Percentiles rank a stretch among this genome's conserved stretches.
These are phyloP conservation scores for Diorhabda elongata DNA, from an alignment of 1,140 invertebrate genomes.

Conservation along the genomic window DNA sequence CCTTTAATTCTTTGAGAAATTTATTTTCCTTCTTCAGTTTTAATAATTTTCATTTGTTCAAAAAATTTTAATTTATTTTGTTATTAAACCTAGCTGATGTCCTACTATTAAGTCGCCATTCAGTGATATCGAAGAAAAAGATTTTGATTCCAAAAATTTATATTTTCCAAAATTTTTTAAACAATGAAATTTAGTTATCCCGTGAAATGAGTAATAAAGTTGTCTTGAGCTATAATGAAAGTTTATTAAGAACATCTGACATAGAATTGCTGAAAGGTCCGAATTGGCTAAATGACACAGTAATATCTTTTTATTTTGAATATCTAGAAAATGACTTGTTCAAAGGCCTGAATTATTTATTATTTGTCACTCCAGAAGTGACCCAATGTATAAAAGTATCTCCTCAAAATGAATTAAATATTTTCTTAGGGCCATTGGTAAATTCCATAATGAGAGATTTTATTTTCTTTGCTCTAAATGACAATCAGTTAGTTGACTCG, in stretches of 20 bases:
- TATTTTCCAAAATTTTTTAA: not conserved
- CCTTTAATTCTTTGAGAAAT: no score
- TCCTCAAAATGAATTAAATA: constrained; percentile 56
- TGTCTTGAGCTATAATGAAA: constrained; percentile 52
- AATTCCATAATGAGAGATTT: constrained; percentile 61
- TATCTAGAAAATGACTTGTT: constrained; percentile 68
- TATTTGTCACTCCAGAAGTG: constrained; percentile 82
- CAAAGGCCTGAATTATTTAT: constrained; percentile 56
- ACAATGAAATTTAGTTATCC: not conserved
- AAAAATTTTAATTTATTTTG: no score
- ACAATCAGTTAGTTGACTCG: constrained; percentile 64
- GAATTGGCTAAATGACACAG: constrained; percentile 82
- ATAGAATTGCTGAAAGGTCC: constrained; percentile 70
- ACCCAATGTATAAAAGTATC: constrained; percentile 80
- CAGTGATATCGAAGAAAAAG: no score
- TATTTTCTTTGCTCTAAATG: constrained; percentile 85
- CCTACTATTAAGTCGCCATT: no score
- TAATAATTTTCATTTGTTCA: no score
- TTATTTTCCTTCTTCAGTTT: no score
- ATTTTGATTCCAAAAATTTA: no score
- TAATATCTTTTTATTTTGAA: constrained; percentile 90
- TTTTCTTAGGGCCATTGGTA: constrained; percentile 69
- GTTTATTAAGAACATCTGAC: constrained; percentile 71
- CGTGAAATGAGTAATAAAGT: not conserved
- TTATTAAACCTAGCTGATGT: no score